Conservation (phyloP, 2,888 invertebrate genomes). For the Rutpela maculata region DNA sequence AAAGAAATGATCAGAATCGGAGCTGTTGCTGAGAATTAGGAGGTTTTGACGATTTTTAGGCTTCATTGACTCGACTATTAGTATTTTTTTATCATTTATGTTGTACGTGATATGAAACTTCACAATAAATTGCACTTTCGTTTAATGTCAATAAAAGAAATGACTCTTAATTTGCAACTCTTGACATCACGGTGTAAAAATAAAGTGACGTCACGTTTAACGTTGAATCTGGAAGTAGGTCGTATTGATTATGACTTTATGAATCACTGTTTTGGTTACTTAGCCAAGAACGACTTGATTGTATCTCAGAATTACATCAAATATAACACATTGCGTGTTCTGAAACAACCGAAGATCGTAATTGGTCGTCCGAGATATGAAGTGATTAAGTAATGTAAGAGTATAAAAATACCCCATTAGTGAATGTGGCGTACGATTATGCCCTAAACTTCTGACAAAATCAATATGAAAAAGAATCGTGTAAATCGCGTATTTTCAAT, state of each 20-base stretch:
- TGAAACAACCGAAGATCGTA: not conserved
- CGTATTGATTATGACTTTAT: constrained; percentile 30
- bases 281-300: constrained; percentile 24
- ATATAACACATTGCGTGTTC: constrained; percentile 7
- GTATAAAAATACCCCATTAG: too few relatives aligned
- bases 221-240: constrained; percentile 39
- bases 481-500: too few relatives aligned
- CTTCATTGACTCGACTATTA: too few relatives aligned
- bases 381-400: too few relatives aligned
- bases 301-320: constrained; percentile 6
- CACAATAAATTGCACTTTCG: constrained; percentile 2
- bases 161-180: not conserved
- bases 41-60: too few relatives aligned
- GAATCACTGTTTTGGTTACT: constrained; percentile 43
- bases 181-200: constrained; percentile 21
- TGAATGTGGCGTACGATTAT: too few relatives aligned
- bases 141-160: not conserved
- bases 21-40: too few relatives aligned
- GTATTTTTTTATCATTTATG: not conserved
- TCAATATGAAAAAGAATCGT: too few relatives aligned
- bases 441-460: too few relatives aligned
- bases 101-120: not conserved
- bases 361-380: not conserved
- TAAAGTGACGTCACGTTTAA: constrained; percentile 38
- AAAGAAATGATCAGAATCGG: too few relatives aligned